Base-by-base conservation (phyloP, 2,113 vertebrate species). In the Pseudorasbora parva region DNA sequence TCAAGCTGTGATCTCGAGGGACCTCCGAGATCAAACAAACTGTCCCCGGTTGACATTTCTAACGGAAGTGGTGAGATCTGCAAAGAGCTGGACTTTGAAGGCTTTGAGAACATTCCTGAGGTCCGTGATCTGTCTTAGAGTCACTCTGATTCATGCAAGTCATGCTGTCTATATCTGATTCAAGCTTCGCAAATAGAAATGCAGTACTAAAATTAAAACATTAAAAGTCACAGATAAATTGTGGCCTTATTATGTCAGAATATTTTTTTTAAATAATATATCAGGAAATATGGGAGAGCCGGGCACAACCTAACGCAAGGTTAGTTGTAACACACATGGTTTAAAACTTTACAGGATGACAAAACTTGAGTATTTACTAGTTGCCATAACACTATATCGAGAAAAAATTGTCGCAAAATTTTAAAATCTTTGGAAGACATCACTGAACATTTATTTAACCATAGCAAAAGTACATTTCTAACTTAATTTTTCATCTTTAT, bases 21-120 rank as follows among this genome's bases (percentile, higher is more conserved):
- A 89, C 75, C 37, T 12, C 33, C 6, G n/a, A 81, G 89, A 90
- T 91, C 88, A 91, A 91, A 93, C 88, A 78, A 62, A 66, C 66
- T 17, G 25, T 75, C 84, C 77, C 86, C 59, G 83, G 37, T 78
- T 85, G 88, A 89, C 82, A 60, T 83, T 80, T 72, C 64, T 60
- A 82, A 88, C 69, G 45, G 88, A 92, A 89, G 84, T 60, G 21
- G 66, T 87, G 75, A 81, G 84, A 88, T 89, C 73, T 72, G 33
- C 49, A 64, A 87, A 91, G 84, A 78, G 68, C 25, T 81, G 69
- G 72, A 68, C 73, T 82, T 60, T 81, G 69, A 68, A 82, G 85
- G 74, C 37, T 8, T 51, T 59, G 41, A 75, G n/a, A 73, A 27
- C 71, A 62, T 84, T 89, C 81, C 79, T 62, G 43, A 77, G 80